Conservation (phyloP, 1,140 invertebrate species). For the Drusus annulatus region DNA sequence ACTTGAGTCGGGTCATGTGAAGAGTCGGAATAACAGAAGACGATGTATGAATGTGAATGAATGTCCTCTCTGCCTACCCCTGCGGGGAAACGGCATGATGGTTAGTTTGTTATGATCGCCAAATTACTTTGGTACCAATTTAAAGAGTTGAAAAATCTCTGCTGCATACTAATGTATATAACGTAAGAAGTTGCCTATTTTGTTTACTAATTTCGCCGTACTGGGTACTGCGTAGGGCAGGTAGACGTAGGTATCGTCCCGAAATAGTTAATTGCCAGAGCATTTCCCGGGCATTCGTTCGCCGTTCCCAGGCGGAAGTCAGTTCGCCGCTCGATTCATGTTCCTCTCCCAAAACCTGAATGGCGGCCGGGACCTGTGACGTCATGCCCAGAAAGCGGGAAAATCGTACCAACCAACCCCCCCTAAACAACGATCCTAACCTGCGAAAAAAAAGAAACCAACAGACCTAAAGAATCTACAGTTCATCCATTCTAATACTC, state of each 20-base stretch:
- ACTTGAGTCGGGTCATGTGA: no score
- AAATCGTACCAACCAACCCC: conserved; percentile 5
- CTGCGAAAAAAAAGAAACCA: not conserved
- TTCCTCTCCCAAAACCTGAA: conserved; percentile 16
- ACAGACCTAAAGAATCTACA: not conserved
- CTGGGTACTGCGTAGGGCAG: not conserved
- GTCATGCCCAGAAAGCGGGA: conserved; percentile 1
- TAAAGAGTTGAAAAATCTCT: no score
- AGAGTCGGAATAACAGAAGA: no score
- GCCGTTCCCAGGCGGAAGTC: conserved; percentile 19
- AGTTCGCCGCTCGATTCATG: conserved; percentile 30
- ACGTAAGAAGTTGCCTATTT: no score
- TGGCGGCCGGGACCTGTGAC: conserved; percentile 9
- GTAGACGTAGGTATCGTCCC: conserved; percentile 1
- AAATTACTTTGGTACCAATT: no score
- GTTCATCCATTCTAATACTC: not conserved
- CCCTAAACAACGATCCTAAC: not conserved
- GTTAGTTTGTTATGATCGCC: no score
- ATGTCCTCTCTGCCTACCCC: no score
- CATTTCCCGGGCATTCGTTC: conserved; percentile 29
- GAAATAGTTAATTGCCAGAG: not conserved
- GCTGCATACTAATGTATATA: no score
- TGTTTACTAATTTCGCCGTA: no score
- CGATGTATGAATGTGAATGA: no score
- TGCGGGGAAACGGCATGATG: no score